These are phyloP conservation scores for Epizoanthus fatuus DNA, from an alignment of 92 coral and sea anemone species.

Conservation along the genomic window DNA sequence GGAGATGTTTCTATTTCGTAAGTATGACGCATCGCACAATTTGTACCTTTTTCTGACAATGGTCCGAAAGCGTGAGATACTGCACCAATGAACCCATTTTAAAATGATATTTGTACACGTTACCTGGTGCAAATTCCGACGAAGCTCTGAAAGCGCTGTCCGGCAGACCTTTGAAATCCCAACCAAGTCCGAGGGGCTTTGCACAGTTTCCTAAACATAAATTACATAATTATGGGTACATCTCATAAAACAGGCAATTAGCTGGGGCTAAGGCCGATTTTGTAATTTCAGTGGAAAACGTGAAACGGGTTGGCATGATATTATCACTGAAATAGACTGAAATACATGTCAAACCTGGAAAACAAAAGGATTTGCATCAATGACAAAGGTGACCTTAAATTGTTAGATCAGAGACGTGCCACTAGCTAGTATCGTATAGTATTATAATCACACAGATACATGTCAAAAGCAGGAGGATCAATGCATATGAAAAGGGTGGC, in stretches of 20 bases:
- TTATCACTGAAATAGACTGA: not conserved
- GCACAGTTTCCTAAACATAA: constrained; percentile 70
- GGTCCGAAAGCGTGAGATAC: too few species aligned
- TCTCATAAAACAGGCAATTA: not conserved
- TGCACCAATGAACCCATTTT: too few species aligned
- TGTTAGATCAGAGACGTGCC: too few species aligned
- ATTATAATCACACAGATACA: too few species aligned
- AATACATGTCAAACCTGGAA: not conserved
- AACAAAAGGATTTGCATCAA: too few species aligned
- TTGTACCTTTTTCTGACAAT: too few species aligned
- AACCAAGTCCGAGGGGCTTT: constrained; percentile 86
- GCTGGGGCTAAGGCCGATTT: not conserved
- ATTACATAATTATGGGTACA: not conserved
- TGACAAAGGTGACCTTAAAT: too few species aligned
- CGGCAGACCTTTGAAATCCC: constrained; percentile 77
- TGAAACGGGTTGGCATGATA: not conserved
- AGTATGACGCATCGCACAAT: too few species aligned
- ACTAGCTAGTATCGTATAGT: too few species aligned
- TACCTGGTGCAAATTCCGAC: constrained; percentile 75
- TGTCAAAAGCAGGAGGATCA: too few species aligned
- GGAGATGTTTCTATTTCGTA: too few species aligned
- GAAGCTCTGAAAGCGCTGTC: constrained; percentile 83
- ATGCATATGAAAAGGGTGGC: too few species aligned
- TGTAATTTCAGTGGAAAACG: not conserved
- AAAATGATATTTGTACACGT: not conserved